Evolutionary conservation across 2,113 vertebrate genomes (phyloP).

Genomic region (Calonectris borealis): DNA sequence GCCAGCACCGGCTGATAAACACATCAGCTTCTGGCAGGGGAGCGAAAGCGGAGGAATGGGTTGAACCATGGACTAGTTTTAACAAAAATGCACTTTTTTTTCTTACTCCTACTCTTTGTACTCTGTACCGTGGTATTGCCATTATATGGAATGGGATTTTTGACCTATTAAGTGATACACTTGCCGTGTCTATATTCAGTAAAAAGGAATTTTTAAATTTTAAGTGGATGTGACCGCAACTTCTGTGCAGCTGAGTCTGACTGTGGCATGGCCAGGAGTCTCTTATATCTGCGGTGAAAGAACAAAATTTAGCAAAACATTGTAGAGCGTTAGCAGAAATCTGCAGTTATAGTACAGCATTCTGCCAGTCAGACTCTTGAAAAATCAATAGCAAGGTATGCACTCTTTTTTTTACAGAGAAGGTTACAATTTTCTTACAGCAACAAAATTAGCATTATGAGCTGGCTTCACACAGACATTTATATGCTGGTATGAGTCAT

Average conservation of each 20-base stretch:
- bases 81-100: not conserved
- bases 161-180: not conserved
- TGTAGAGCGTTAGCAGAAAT: not conserved
- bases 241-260: not conserved
- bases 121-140: not conserved
- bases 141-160: not conserved
- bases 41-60: not conserved
- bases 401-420: not conserved
- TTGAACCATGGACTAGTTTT: not conserved
- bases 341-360: not conserved
- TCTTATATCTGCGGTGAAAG: not conserved
- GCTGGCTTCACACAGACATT: slow-evolving; percentile 33
- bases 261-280: not conserved
- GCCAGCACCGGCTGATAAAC: not conserved
- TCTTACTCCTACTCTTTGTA: not conserved
- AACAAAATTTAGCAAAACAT: not conserved
- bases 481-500: slow-evolving; percentile 56
- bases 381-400: slow-evolving; percentile 31
- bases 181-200: not conserved
- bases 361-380: slow-evolving; percentile 13
- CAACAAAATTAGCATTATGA: slow-evolving; percentile 41
- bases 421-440: slow-evolving; percentile 22
- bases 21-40: not conserved
- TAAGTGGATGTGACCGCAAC: not conserved
- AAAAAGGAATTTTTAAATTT: not conserved